Evolutionary conservation across 2,797 vertebrate species (phyloP).

Genomic region (Xiphorhynchus erythropygius): DNA sequence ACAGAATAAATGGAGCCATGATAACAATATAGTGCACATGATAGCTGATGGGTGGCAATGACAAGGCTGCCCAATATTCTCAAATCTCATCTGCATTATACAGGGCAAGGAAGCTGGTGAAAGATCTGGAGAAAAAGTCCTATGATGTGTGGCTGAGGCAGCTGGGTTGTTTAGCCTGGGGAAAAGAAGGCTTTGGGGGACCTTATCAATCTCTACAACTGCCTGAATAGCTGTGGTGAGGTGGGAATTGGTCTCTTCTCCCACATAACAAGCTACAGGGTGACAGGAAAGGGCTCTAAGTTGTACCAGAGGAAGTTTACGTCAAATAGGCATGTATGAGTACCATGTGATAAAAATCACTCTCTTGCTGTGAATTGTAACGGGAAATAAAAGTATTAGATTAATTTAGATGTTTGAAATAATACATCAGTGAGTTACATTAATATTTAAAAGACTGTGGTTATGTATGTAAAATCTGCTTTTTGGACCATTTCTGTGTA

Average conservation of each 20-base stretch:
- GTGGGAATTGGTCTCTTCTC: neutral
- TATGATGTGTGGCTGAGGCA: neutral
- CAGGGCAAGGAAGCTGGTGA: neutral
- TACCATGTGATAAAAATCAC: neutral
- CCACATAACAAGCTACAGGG: neutral
- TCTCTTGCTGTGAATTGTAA: neutral
- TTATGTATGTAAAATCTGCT: neutral
- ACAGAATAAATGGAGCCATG: neutral
- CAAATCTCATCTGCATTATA: neutral
- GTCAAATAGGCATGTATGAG: neutral
- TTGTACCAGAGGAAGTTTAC: neutral
- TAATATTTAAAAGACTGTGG: neutral
- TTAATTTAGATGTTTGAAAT: neutral
- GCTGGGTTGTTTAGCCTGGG: neutral
- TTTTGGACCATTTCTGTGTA: neutral
- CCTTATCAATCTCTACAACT: no score
- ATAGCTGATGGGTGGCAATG: neutral
- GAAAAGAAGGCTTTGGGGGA: no score
- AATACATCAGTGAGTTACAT: neutral
- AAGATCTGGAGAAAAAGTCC: neutral
- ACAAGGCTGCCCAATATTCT: neutral
- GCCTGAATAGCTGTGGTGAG: neutral
- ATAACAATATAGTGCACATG: neutral
- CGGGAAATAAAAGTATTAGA: neutral
- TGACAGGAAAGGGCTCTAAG: neutral